Percentiles rank a stretch among this genome's conserved stretches.
phyloP scores from a whole-genome alignment of 2,888 invertebrate genomes.

The Lomographa bimaculata region DNA sequence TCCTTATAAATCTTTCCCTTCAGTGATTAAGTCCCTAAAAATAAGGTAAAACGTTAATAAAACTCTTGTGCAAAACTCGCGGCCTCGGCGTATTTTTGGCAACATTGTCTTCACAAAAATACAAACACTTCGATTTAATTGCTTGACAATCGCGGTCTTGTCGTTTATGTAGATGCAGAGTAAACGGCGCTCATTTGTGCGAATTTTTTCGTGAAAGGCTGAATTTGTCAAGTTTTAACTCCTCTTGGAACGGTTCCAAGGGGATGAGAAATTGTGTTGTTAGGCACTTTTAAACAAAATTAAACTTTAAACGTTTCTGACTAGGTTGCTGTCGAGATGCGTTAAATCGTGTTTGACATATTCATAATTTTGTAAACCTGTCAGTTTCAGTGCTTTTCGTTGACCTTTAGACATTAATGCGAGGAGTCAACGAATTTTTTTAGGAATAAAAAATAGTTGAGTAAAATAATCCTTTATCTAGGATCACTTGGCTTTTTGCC shows the following conservation, averaged over 20 bases:
- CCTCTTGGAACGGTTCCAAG: slow-evolving; percentile 16
- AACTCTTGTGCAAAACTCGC: slow-evolving; percentile 1
- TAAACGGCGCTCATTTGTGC: no score
- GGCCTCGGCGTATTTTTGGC: slow-evolving; percentile 8
- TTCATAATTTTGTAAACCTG: no score
- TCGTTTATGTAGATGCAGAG: no score
- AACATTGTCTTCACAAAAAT: slow-evolving; percentile 17
- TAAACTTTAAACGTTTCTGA: slow-evolving; percentile 7
- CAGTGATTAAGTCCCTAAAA: slow-evolving; percentile 8
- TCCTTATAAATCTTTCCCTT: slow-evolving; percentile 16
- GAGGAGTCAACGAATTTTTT: no score
- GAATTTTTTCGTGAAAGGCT: slow-evolving; percentile 8
- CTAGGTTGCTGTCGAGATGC: not conserved
- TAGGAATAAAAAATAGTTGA: no score
- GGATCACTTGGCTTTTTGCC: no score
- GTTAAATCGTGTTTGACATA: no score
- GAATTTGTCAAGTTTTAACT: slow-evolving; percentile 7
- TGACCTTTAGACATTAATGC: no score
- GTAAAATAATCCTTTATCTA: no score
- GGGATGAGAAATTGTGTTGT: slow-evolving; percentile 12
- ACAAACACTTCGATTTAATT: slow-evolving; percentile 12
- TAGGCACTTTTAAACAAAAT: slow-evolving; percentile 8
- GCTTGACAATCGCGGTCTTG: slow-evolving; percentile 1
- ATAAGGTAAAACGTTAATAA: slow-evolving; percentile 3
- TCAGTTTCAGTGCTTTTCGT: no score